Percentiles rank a stretch among this genome's conserved stretches.
These are phyloP conservation scores for Chlorospingus semifuscus DNA, from an alignment of 2,797 vertebrate species.

Conservation along the genomic window DNA sequence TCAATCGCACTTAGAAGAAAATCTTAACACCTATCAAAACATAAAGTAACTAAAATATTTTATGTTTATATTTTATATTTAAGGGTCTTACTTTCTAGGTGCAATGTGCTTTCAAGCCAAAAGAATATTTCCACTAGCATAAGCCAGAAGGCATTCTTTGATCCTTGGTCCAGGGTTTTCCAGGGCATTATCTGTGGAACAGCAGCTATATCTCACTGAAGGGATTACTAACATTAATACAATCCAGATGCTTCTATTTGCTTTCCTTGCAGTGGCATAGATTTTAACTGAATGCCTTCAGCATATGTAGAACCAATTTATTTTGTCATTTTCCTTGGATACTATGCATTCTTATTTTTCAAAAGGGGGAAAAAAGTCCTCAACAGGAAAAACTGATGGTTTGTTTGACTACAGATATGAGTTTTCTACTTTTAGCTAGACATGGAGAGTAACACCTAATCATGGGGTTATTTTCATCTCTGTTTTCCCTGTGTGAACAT, in stretches of 20 bases:
- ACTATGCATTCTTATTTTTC: not conserved
- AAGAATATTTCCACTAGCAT: not conserved
- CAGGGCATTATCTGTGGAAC: not conserved
- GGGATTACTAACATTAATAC: not conserved
- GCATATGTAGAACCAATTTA: not conserved
- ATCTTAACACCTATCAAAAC: not conserved
- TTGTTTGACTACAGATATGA: not conserved
- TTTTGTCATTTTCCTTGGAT: not conserved
- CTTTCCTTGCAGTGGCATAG: not conserved
- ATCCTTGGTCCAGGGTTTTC: not conserved
- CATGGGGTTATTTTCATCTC: fast-evolving
- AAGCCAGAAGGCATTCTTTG: not conserved
- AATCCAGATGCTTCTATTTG: not conserved
- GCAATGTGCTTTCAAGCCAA: not conserved
- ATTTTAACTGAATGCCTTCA: not conserved
- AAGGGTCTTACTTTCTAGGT: not conserved
- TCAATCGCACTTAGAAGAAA: not conserved
- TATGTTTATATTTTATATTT: not conserved
- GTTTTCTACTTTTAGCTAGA: not conserved
- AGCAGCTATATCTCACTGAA: not conserved
- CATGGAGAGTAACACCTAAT: not conserved
- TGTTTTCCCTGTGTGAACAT: not conserved
- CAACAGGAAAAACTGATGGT: not conserved
- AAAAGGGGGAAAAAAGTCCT: not conserved
- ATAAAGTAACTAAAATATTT: not conserved